Evolutionary conservation across 1,140 invertebrate genomes (phyloP).

Genomic region (Saccostrea cuccullata): DNA sequence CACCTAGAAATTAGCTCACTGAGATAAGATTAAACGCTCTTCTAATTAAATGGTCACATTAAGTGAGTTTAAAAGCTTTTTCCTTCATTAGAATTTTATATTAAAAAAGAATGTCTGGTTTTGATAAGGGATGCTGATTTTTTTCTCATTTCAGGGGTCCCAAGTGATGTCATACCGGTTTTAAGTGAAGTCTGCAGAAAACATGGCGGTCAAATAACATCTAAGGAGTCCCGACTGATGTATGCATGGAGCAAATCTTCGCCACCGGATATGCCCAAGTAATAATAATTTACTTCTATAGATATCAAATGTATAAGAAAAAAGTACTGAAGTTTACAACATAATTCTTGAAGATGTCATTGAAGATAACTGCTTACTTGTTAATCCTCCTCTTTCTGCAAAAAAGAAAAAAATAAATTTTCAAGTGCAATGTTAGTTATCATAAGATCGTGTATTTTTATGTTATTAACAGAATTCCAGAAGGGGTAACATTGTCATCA

Average conservation of each 20-base stretch:
- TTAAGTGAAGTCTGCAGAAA: constrained; percentile 66
- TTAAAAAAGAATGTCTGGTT: no score
- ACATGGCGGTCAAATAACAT: constrained; percentile 62
- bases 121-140: background rate
- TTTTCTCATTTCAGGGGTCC: constrained; percentile 59
- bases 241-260: constrained; percentile 66
- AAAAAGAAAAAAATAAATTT: no score
- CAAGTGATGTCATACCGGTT: constrained; percentile 64
- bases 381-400: no score
- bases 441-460: background rate
- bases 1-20: no score
- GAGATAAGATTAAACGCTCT: no score
- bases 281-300: constrained; percentile 51
- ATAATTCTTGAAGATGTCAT: no score
- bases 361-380: no score
- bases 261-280: constrained; percentile 60
- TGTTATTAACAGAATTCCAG: constrained; percentile 58
- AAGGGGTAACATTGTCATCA: constrained; percentile 57
- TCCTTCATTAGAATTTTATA: no score
- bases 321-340: no score
- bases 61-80: no score
- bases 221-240: constrained; percentile 68
- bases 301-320: no score
- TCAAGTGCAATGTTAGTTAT: background rate
- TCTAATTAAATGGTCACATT: no score